Evolutionary conservation across 2,888 invertebrate genomes (phyloP).

Genomic region (Elmis aenea): DNA sequence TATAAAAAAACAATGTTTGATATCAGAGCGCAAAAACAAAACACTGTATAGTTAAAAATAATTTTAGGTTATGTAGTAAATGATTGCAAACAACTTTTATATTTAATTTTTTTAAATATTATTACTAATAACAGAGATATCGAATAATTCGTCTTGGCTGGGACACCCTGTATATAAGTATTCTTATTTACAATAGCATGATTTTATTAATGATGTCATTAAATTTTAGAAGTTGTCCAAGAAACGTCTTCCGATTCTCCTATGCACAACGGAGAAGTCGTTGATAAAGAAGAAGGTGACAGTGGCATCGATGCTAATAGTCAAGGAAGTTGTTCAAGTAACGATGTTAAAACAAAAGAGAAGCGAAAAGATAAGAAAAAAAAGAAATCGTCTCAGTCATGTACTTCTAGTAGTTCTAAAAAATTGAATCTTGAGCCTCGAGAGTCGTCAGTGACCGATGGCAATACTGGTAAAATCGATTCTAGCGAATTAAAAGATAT

Average conservation of each 20-base stretch:
- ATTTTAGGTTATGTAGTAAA: too few species aligned
- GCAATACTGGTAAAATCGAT: slow-evolving; percentile 11
- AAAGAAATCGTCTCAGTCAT: slow-evolving; percentile 43
- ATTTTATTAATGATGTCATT: too few species aligned
- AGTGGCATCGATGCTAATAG: slow-evolving; percentile 86
- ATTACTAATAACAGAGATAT: too few species aligned
- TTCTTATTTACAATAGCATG: too few species aligned
- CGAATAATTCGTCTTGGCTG: too few species aligned
- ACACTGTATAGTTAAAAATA: too few species aligned
- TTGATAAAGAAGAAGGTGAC: slow-evolving; percentile 78
- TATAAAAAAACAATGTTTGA: too few species aligned
- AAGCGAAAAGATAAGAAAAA: slow-evolving; percentile 66
- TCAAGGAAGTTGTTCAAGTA: slow-evolving; percentile 84
- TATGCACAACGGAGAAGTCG: slow-evolving; percentile 39
- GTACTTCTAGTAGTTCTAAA: slow-evolving; percentile 15
- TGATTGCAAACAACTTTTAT: too few species aligned
- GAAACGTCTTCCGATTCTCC: slow-evolving; percentile 36
- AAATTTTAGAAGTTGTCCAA: slow-evolving; percentile 29
- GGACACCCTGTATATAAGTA: too few species aligned
- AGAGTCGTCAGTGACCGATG: slow-evolving; percentile 11
- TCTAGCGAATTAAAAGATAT: slow-evolving; percentile 19
- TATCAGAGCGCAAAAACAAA: too few species aligned
- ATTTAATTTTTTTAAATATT: too few species aligned
- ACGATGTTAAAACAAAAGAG: slow-evolving; percentile 71
- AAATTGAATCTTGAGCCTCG: slow-evolving; percentile 15